A percentile compares a stretch with the other conserved stretches of the same genome.
Evolutionary conservation across 2,888 invertebrate genomes (phyloP).

Genomic region (Hoplodrina blanda): DNA sequence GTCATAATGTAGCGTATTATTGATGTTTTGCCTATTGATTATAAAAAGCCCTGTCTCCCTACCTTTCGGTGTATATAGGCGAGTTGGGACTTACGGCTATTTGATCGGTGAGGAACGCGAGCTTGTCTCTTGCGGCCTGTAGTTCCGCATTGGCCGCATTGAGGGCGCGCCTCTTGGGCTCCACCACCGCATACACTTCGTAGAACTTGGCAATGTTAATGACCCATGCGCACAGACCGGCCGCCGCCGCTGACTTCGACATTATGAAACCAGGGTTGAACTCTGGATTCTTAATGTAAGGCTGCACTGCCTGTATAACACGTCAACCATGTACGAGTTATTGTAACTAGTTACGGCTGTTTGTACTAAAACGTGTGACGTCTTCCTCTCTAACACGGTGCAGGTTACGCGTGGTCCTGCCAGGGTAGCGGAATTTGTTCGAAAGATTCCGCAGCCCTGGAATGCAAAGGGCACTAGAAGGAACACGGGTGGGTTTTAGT

Average conservation of each 20-base stretch:
- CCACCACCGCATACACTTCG: slow-evolving; percentile 97
- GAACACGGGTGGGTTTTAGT: no score
- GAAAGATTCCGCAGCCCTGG: no score
- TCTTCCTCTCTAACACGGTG: no score
- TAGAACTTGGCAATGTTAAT: slow-evolving; percentile 97
- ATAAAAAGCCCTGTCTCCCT: no score
- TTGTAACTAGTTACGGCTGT: no score
- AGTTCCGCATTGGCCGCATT: slow-evolving; percentile 96
- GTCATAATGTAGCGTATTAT: no score
- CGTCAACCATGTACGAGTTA: not conserved
- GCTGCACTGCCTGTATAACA: slow-evolving; percentile 82
- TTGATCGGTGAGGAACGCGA: slow-evolving; percentile 94
- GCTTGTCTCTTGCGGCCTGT: slow-evolving; percentile 94
- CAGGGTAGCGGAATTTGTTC: no score
- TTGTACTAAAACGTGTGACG: no score
- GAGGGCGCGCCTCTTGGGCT: slow-evolving; percentile 97
- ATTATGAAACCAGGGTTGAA: slow-evolving; percentile 96
- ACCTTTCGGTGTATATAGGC: not conserved
- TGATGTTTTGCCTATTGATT: no score
- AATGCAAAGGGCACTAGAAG: no score
- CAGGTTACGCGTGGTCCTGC: no score
- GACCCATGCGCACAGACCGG: slow-evolving; percentile 98
- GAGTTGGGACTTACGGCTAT: slow-evolving; percentile 86
- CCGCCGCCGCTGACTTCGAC: slow-evolving; percentile 97
- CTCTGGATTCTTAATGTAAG: slow-evolving; percentile 93